Conservation (phyloP, 1,140 invertebrate species). For the Tetragonula clypearis region DNA sequence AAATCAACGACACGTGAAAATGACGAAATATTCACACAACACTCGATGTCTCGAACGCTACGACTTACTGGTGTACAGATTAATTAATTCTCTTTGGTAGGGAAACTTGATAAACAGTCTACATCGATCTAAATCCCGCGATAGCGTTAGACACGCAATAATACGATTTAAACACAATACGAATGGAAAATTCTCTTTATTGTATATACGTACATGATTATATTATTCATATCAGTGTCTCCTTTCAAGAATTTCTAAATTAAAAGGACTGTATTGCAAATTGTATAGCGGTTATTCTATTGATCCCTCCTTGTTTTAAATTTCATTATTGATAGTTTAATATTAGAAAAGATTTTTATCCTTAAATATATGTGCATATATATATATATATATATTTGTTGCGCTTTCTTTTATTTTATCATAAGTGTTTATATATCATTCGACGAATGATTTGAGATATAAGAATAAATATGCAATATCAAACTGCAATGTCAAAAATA, state of each 20-base stretch:
- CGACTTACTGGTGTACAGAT: constrained; percentile 48
- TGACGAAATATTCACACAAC: constrained; percentile 17
- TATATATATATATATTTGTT: not conserved
- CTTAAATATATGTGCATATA: not conserved
- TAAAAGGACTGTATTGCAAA: constrained; percentile 79
- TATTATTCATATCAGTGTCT: constrained; percentile 80
- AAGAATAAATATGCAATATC: not conserved
- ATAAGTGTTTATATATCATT: not conserved
- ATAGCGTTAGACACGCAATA: constrained; percentile 59
- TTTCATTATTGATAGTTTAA: not conserved
- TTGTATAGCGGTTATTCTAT: constrained; percentile 46
- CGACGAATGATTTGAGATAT: not conserved
- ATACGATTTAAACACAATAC: constrained; percentile 61
- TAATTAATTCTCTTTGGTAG: constrained; percentile 65
- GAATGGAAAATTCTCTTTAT: constrained; percentile 75
- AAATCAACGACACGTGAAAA: constrained; percentile 6
- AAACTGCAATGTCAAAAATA: not conserved
- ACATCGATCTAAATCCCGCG: constrained; percentile 41
- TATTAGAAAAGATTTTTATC: not conserved
- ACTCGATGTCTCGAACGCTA: constrained; percentile 68
- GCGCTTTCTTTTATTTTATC: not conserved
- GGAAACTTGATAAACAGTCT: constrained; percentile 63
- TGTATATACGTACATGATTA: constrained; percentile 77
- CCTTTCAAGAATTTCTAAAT: constrained; percentile 79
- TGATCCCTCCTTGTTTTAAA: not conserved